Conservation (phyloP, 2,113 vertebrate species). For the Parus major region DNA sequence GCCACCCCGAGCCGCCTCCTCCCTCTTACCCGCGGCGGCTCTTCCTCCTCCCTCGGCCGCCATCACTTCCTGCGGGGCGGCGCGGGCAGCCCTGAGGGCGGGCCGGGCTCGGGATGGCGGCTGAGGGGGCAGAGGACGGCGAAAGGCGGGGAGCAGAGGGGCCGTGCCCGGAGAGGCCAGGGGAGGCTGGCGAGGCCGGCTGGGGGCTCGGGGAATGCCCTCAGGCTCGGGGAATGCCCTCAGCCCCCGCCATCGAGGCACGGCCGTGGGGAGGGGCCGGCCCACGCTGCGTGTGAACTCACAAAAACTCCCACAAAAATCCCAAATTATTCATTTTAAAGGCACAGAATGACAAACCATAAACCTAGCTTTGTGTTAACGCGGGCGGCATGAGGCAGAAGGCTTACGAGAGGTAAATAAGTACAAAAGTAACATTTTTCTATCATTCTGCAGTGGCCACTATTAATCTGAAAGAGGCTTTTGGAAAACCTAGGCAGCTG, state of each 20-base stretch:
- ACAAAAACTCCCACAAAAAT: rapidly evolving
- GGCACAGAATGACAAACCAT: not conserved
- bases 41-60: not conserved
- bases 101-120: not conserved
- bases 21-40: constrained; percentile 3
- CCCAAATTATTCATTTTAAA: not conserved
- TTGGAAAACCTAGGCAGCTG: not conserved
- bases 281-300: rapidly evolving
- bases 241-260: not conserved
- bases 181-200: too few species aligned
- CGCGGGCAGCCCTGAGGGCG: not conserved
- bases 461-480: not conserved
- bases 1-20: not conserved
- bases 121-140: not conserved
- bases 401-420: not conserved
- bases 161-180: not conserved
- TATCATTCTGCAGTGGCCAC: not conserved
- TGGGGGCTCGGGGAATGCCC: not conserved
- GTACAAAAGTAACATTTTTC: not conserved
- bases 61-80: constrained; percentile 10
- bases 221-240: not conserved
- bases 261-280: not conserved
- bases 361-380: not conserved
- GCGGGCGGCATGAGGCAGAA: not conserved
- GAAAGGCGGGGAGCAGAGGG: not conserved